Evolutionary conservation across 2,888 invertebrate species (phyloP), one percentile per base, ranked within the genome.

Genomic region (Lepidochitona cinerea): DNA sequence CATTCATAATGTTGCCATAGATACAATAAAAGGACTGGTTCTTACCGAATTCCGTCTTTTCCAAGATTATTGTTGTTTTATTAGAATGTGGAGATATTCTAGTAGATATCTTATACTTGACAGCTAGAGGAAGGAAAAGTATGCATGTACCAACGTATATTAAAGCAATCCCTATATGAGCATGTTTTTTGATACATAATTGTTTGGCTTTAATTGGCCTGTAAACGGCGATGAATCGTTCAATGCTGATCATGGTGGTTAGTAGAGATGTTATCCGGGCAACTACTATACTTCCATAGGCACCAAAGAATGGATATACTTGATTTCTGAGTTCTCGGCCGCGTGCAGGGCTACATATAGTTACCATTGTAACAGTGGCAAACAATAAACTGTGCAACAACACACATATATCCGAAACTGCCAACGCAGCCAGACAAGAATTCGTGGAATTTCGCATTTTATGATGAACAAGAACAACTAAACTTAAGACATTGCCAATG

Each of bases 171-270:
- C 81, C 80, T n/a, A 84, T 75, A n/a, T 74, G 37, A 32, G 85
- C 86, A 54, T 77, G 75, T 52, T 66, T 73, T 68, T 83, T 82
- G 32, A 79, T 80, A 74, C 86, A 86, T 68, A 85, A 82, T 9
- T 71, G 73, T 73, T 79, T 80, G n/a, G 85, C 86, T 70, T 80
- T 79, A 79, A 87, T 83, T 59, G 87, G 87, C 71, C 81, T 84
- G 74, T 83, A 84, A 35, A 87, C 86, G n/a, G 87, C 86, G 23
- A 87, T 79, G 64, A 85, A 86, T 52, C 87, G 76, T 74, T 86
- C 85, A 36, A 82, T 75, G 68, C 84, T 84, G 37, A 87, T 75
- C 70, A 87, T 70, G 12, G 82, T 80, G 2, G 85, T 86, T 53
- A 87, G 73, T 73, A 83, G 79, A 5, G 87, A 84, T 35, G 87